Conservation (phyloP, 2,113 vertebrate species). For the Chloropsis cyanopogon region DNA sequence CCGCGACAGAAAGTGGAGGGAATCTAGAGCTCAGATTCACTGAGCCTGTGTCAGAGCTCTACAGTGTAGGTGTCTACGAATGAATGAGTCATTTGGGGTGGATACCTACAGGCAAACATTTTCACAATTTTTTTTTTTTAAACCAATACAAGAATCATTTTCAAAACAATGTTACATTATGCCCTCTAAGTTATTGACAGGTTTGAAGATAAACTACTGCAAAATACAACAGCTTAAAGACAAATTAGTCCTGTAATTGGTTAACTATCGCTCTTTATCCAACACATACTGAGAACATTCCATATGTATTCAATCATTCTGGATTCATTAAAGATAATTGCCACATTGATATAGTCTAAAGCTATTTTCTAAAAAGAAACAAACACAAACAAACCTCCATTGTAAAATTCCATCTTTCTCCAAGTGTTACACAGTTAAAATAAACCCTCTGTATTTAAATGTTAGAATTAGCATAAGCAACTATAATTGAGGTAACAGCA, state of each 20-base stretch:
- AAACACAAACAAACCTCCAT: not conserved
- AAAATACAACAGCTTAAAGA: not conserved
- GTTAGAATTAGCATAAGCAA: not conserved
- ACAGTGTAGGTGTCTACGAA: not conserved
- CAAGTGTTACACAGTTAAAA: slow-evolving; percentile 31
- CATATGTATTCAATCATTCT: not conserved
- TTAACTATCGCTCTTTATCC: not conserved
- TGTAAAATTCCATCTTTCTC: slow-evolving; percentile 8
- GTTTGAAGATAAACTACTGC: not conserved
- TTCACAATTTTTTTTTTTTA: not conserved
- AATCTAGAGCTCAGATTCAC: not conserved
- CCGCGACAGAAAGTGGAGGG: too few species aligned
- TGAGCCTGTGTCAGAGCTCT: not conserved
- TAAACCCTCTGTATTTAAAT: slow-evolving; percentile 47
- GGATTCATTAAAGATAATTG: not conserved
- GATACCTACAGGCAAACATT: not conserved
- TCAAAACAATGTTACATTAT: not conserved
- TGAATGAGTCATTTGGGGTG: not conserved
- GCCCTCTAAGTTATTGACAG: not conserved
- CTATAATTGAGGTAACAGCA: not conserved
- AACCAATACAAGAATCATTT: not conserved
- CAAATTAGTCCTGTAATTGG: not conserved
- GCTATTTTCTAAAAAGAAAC: not conserved
- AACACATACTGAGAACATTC: not conserved
- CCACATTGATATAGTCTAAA: not conserved